These are phyloP conservation scores for Oxycera nigricornis DNA, from an alignment of 2,888 invertebrate genomes.

Conservation along the genomic window DNA sequence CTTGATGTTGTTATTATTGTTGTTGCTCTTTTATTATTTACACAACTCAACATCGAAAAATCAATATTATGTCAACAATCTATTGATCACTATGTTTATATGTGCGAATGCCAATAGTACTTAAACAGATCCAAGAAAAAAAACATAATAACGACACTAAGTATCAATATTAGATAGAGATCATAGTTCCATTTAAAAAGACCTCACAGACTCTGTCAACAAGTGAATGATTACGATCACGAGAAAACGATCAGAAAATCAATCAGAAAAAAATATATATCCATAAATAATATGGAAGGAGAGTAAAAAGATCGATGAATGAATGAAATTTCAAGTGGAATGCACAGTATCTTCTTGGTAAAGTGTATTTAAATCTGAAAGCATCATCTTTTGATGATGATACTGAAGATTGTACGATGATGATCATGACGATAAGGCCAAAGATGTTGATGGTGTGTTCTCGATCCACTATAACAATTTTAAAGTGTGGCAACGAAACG, in stretches of 20 bases:
- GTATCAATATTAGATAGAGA: background rate
- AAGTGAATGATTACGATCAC: background rate
- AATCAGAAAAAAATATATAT: background rate
- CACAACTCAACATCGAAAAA: constrained; percentile 2
- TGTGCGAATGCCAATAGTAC: constrained; percentile 12
- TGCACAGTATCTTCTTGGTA: background rate
- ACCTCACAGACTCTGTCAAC: background rate
- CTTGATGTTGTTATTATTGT: too few species aligned
- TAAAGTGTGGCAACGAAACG: background rate
- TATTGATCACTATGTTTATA: constrained; percentile 12
- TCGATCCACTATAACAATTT: background rate
- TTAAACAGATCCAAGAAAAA: background rate
- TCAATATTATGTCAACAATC: constrained; percentile 8
- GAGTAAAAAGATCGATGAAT: background rate
- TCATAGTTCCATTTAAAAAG: background rate
- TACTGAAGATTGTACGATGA: background rate
- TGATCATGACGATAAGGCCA: background rate
- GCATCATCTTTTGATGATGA: background rate
- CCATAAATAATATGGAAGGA: background rate
- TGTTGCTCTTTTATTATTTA: background rate
- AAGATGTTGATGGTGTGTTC: background rate
- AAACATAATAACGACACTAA: constrained; percentile 1
- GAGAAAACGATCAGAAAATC: background rate
- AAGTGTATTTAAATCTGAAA: background rate
- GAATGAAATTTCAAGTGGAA: background rate